Evolutionary conservation across 2,113 vertebrate genomes (phyloP).

Genomic region (Lathamus discolor): DNA sequence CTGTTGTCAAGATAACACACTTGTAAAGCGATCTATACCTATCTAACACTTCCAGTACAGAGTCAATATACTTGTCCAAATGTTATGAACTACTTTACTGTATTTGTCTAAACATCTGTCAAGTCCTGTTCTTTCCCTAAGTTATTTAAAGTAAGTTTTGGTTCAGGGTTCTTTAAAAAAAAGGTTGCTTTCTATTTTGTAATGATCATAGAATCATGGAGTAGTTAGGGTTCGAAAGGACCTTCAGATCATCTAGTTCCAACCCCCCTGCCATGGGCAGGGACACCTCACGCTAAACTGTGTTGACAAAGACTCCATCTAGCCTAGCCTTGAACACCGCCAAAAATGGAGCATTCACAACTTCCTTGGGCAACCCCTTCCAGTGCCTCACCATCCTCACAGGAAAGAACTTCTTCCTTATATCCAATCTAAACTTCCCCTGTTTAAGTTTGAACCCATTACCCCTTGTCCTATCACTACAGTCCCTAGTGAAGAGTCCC

Average conservation of each 20-base stretch:
- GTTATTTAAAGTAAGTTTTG: not conserved
- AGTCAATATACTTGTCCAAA: not conserved
- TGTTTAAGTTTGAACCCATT: too few relatives aligned
- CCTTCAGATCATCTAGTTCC: not conserved
- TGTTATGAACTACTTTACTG: not conserved
- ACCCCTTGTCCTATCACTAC: too few relatives aligned
- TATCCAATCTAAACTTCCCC: too few relatives aligned
- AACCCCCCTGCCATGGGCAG: not conserved
- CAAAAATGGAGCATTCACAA: not conserved
- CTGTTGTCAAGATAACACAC: not conserved
- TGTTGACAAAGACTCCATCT: not conserved
- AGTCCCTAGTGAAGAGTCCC: too few relatives aligned
- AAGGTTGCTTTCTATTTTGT: not conserved
- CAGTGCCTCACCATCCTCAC: not conserved
- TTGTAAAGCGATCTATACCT: not conserved
- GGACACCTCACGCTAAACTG: not conserved
- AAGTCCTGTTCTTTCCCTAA: not conserved
- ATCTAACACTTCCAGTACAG: not conserved
- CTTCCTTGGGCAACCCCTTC: not conserved
- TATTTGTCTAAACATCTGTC: not conserved
- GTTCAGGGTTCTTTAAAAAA: not conserved
- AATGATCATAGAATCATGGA: not conserved
- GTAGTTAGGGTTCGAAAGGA: not conserved
- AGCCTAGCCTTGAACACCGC: not conserved
- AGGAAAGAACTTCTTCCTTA: not conserved